These are phyloP conservation scores for Seriola aureovittata DNA, from an alignment of 2,113 vertebrate genomes.

Conservation along the genomic window DNA sequence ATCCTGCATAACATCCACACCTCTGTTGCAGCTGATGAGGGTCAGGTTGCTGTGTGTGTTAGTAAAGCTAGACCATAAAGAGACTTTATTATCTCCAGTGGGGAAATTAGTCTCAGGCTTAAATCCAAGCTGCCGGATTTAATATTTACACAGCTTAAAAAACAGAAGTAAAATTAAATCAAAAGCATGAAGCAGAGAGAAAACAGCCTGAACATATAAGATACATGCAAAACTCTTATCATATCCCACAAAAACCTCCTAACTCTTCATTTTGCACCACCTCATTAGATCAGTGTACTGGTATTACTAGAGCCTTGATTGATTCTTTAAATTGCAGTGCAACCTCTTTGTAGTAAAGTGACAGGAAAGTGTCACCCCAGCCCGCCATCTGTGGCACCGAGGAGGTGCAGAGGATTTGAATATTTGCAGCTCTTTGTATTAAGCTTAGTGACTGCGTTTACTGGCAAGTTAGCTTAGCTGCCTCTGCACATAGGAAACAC, in stretches of 20 bases:
- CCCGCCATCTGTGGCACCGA: neutral
- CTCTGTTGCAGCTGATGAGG: conserved; percentile 21
- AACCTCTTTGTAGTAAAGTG: neutral
- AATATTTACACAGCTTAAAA: conserved; percentile 26
- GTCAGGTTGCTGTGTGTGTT: conserved; percentile 35
- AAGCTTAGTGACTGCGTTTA: conserved; percentile 23
- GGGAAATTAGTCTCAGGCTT: conserved; percentile 30
- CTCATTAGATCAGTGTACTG: conserved; percentile 20
- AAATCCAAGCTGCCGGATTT: conserved; percentile 38
- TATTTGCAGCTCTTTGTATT: conserved; percentile 37
- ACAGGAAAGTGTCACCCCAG: neutral
- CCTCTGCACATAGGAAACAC: conserved; percentile 31
- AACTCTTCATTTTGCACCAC: conserved; percentile 13
- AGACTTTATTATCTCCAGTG: conserved; percentile 41
- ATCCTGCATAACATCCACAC: conserved; percentile 26
- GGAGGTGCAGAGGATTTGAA: conserved; percentile 24
- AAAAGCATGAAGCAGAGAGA: conserved; percentile 1
- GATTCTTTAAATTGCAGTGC: conserved; percentile 11
- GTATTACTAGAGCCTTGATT: conserved; percentile 7
- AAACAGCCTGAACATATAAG: neutral
- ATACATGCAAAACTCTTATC: conserved; percentile 1
- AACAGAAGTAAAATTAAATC: conserved; percentile 12
- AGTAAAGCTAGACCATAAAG: neutral
- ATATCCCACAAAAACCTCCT: neutral
- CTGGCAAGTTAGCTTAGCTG: conserved; percentile 21